phyloP scores from a whole-genome alignment of 2,113 vertebrate species.

The Siniperca chuatsi region DNA sequence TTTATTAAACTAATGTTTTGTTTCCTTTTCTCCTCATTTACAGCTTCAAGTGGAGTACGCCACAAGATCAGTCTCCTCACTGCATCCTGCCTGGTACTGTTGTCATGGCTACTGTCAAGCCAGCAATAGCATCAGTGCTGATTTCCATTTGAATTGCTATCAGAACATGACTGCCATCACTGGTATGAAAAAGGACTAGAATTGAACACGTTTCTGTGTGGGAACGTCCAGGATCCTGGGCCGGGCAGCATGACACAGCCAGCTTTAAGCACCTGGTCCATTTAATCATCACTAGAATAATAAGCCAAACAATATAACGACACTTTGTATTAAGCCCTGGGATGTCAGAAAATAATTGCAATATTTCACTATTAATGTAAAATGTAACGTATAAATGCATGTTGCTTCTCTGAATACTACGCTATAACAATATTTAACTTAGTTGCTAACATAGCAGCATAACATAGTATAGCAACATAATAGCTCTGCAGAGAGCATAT shows the following conservation, averaged over 20 bases:
- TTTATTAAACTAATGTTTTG: not conserved
- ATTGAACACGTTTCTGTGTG: not conserved
- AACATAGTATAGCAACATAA: no score
- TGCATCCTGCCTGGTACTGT: not conserved
- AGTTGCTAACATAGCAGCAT: not conserved
- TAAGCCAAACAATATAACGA: not conserved
- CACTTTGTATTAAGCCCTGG: not conserved
- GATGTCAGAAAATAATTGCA: not conserved
- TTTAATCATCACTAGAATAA: not conserved
- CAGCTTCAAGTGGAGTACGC: constrained; percentile 14
- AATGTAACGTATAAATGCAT: not conserved
- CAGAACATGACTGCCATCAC: not conserved
- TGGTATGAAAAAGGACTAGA: not conserved
- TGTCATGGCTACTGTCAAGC: constrained; percentile 35
- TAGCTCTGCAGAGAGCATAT: not conserved
- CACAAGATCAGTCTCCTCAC: constrained; percentile 20
- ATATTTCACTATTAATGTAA: not conserved
- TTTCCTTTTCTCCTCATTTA: not conserved
- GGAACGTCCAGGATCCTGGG: not conserved
- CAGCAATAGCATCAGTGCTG: not conserved
- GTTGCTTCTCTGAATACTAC: not conserved
- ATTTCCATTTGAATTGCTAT: not conserved
- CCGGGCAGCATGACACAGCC: not conserved
- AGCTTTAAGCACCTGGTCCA: not conserved
- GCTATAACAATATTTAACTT: not conserved